These are phyloP conservation scores for Parapristionchus giblindavisi DNA, from an alignment of 2,888 invertebrate species.

Conservation along the genomic window DNA sequence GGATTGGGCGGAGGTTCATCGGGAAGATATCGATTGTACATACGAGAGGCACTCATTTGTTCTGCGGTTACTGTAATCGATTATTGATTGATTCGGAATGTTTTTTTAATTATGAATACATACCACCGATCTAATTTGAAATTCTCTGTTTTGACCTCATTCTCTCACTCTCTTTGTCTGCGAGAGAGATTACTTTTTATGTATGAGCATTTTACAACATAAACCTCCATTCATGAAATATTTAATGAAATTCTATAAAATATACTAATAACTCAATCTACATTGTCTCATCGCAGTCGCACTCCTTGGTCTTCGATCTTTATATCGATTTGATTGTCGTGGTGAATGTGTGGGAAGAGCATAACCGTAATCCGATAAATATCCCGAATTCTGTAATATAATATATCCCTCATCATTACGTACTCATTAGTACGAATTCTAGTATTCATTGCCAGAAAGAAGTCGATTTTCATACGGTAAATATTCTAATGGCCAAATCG, in stretches of 20 bases:
- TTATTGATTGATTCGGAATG: background rate
- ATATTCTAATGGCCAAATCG: no score
- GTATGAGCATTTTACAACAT: background rate
- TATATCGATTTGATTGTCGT: conserved; percentile 44
- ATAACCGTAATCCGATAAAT: conserved; percentile 59
- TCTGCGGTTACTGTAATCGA: conserved; percentile 54
- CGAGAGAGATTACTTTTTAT: no score
- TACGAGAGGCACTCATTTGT: conserved; percentile 50
- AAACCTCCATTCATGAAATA: background rate
- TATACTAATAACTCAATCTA: no score
- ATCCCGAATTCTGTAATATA: conserved; percentile 51
- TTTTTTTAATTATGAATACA: background rate
- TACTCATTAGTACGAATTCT: background rate
- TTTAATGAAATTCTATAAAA: background rate
- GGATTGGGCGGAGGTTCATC: conserved; percentile 33
- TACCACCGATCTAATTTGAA: background rate
- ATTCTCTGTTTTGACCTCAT: no score
- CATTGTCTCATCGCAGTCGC: conserved; percentile 61
- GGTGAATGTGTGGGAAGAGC: conserved; percentile 44
- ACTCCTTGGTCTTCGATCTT: conserved; percentile 55
- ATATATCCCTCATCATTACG: conserved; percentile 43
- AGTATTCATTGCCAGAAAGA: background rate
- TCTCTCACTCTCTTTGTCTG: no score
- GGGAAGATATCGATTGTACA: conserved; percentile 39
- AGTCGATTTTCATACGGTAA: no score